A percentile compares a stretch with the other conserved stretches of the same genome.
phyloP scores from a whole-genome alignment of 2,113 vertebrate genomes.

The Ctenodactylus gundi region DNA sequence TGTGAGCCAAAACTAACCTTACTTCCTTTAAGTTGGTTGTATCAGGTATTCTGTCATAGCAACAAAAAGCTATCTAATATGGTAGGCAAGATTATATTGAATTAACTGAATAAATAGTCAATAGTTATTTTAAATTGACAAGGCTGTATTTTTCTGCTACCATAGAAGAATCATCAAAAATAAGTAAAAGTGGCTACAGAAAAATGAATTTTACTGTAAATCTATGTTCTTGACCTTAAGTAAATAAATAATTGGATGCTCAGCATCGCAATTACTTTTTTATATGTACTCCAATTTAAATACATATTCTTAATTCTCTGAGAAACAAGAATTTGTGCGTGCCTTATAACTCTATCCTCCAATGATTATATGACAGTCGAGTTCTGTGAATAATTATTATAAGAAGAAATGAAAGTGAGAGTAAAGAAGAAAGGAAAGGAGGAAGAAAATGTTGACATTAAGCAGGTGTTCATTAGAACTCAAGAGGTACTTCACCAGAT shows the following conservation, averaged over 20 bases:
- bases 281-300: too few species aligned
- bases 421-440: background rate
- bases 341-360: background rate
- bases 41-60: background rate
- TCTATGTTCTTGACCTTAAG: background rate
- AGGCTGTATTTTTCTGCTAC: background rate
- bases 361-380: too few species aligned
- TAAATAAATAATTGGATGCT: background rate
- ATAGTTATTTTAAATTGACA: background rate
- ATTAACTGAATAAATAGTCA: background rate
- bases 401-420: background rate
- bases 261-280: background rate
- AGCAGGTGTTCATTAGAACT: background rate
- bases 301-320: background rate
- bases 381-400: background rate
- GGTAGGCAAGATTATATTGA: background rate
- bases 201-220: background rate
- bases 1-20: background rate
- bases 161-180: background rate
- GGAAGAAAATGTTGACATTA: background rate
- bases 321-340: background rate
- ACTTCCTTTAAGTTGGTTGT: background rate
- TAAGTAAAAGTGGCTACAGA: background rate
- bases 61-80: background rate
- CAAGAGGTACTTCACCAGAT: background rate